Conservation (phyloP, 2,888 invertebrate genomes). For the Ennomos fuscantarius region DNA sequence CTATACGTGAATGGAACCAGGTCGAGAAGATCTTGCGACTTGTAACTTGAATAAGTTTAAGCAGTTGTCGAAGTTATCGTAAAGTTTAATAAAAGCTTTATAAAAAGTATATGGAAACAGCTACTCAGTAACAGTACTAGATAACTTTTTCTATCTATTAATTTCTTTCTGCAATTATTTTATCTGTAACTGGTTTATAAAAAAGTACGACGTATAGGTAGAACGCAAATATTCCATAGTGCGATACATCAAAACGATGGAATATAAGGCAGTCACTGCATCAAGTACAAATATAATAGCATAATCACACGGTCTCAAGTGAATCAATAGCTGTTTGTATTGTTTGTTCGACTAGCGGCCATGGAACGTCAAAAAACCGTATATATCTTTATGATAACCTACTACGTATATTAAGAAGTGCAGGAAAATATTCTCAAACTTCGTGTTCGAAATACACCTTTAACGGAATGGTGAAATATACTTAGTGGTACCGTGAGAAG, state of each 20-base stretch:
- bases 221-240: no score
- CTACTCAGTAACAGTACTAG: conserved; percentile 1
- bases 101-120: no score
- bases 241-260: no score
- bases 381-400: conserved; percentile 11
- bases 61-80: no score
- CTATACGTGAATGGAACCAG: conserved; percentile 67
- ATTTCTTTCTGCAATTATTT: no score
- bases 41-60: conserved; percentile 1
- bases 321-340: conserved; percentile 26
- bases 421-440: conserved; percentile 40
- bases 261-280: no score
- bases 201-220: no score
- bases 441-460: conserved; percentile 36
- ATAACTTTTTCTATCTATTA: no score
- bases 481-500: conserved; percentile 58
- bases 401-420: conserved; percentile 30
- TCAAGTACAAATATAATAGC: conserved; percentile 14
- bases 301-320: conserved; percentile 20
- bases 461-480: conserved; percentile 57
- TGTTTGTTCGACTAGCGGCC: conserved; percentile 39
- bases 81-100: no score
- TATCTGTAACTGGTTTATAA: no score
- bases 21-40: conserved; percentile 54
- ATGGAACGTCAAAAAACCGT: conserved; percentile 34